Evolutionary conservation across 2,797 vertebrate species (phyloP), one percentile per base, ranked within the genome.

Genomic region (Sylvia borin): DNA sequence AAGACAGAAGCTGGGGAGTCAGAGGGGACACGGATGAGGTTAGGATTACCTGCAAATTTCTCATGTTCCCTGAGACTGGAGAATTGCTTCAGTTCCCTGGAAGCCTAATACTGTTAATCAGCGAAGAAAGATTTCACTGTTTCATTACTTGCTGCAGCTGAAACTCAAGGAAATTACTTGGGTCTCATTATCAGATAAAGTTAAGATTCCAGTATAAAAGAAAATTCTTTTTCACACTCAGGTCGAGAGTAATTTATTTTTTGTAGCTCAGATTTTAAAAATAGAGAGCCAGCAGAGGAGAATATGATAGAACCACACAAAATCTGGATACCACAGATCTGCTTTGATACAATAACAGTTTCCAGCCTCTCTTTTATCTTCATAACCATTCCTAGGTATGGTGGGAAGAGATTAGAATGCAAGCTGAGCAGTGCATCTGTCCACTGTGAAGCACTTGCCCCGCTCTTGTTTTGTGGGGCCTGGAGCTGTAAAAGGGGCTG

Each of bases 151-250:
- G 64, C 73, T 88, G 55, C 73, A 76, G 95, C 92, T 92, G 96
- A 96, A 95, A 92, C 80, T 93, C 95, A 94, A 93, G 90, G 77
- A 96, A 96, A 94, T 96, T 92, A 90, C 94, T 90, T 90, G 83
- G n/a, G 83, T 82, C 83, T 96, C 71, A 82, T 96, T 93, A 97
- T 96, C 94, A 93, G 96, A 96, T 96, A 96, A 95, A 93, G 95
- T 77, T 96, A 93, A 92, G 93, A 95, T 91, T 85, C 61, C 55
- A 71, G 60, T 77, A 95, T 76, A 91, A 96, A 93, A 94, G 90
- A 93, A 87, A 95, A 93, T 79, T 91, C 71, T 82, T 95, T 95
- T 96, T 71, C 85, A 90, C 53, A 21, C 85, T 82, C 34, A 24
- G 85, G 85, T 94, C 0, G 17, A 92, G 80, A 93, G 90, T 58